These are phyloP conservation scores for Andrena dorsata DNA, from an alignment of 2,888 invertebrate genomes.

Conservation along the genomic window DNA sequence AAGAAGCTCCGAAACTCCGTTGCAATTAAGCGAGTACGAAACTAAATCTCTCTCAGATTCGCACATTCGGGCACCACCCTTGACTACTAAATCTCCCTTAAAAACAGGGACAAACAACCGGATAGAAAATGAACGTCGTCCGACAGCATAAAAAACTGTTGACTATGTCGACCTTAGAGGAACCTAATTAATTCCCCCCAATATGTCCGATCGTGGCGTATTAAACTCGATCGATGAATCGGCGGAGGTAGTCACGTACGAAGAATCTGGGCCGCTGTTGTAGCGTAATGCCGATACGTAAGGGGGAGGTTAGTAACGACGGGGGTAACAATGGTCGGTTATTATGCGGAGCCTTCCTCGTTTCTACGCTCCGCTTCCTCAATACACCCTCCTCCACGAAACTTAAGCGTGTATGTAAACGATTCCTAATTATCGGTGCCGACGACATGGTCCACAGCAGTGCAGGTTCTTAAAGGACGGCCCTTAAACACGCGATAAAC, in stretches of 20 bases:
- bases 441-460: constrained; percentile 46
- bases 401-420: constrained; percentile 63
- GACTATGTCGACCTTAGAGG: neutral
- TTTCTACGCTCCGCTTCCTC: constrained; percentile 44
- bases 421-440: constrained; percentile 67
- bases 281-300: constrained; percentile 36
- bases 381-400: constrained; percentile 23
- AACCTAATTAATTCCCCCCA: constrained; percentile 26
- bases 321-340: constrained; percentile 50
- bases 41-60: too few relatives aligned
- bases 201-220: constrained; percentile 19
- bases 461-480: constrained; percentile 38
- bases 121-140: neutral
- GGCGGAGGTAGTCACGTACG: constrained; percentile 12
- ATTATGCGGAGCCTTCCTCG: constrained; percentile 53
- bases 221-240: constrained; percentile 35
- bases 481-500: constrained; percentile 56
- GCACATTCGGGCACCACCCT: too few relatives aligned
- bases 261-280: constrained; percentile 37
- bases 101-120: too few relatives aligned
- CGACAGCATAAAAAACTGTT: neutral
- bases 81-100: too few relatives aligned
- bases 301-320: constrained; percentile 17
- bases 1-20: too few relatives aligned
- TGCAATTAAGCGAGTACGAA: too few relatives aligned